Evolutionary conservation across 2,113 vertebrate species (phyloP).

Genomic region (Lycaon pictus): DNA sequence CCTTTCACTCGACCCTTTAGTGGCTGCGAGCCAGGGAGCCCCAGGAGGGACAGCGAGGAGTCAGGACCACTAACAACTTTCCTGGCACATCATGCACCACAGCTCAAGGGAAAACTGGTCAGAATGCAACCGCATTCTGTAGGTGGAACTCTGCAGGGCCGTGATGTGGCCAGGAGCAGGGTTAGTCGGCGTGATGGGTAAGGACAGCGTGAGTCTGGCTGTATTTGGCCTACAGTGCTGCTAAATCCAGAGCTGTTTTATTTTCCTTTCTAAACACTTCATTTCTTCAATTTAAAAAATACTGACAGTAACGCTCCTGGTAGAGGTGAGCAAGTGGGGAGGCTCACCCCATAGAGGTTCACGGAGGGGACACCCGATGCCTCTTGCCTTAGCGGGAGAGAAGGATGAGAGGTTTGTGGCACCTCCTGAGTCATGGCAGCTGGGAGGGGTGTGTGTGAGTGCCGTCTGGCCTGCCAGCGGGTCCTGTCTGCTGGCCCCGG

Average conservation of each 20-base stretch:
- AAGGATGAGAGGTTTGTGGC: fast-evolving
- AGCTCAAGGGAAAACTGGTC: no score
- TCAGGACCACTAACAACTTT: neutral
- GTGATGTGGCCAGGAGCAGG: neutral
- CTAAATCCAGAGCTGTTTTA: neutral
- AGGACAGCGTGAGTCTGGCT: neutral
- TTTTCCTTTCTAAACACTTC: neutral
- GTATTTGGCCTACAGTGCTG: fast-evolving
- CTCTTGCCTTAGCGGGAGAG: neutral
- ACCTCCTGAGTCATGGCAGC: neutral
- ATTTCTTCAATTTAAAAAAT: neutral
- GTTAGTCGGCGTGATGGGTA: neutral
- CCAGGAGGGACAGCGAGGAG: fast-evolving
- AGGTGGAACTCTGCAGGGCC: neutral
- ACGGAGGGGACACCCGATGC: no score
- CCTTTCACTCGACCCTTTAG: neutral
- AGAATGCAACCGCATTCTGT: neutral
- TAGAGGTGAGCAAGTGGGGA: neutral
- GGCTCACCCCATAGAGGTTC: neutral
- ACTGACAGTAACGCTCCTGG: fast-evolving
- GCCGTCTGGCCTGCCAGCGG: neutral
- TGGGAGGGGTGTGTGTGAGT: neutral
- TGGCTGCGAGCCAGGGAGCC: neutral
- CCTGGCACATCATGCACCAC: fast-evolving
- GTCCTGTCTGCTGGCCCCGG: neutral